Evolutionary conservation across 2,888 invertebrate genomes (phyloP).

Genomic region (Nowickia ferox): DNA sequence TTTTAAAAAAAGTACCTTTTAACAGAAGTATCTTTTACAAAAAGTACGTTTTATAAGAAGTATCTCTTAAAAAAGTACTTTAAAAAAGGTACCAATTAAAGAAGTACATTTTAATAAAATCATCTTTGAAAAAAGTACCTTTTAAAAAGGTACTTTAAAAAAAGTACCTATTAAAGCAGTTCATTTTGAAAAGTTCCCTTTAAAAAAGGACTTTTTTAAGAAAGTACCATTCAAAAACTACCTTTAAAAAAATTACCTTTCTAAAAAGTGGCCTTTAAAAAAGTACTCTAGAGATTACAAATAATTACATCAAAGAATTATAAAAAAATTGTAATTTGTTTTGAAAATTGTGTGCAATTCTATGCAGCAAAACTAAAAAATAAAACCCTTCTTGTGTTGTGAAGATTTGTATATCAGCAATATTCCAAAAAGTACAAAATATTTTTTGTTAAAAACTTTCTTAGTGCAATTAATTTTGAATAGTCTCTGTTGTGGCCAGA

Average conservation of each 20-base stretch:
- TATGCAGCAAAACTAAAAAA: too few relatives aligned
- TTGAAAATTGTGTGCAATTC: too few relatives aligned
- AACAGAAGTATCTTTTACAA: neutral
- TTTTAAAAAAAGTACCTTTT: neutral
- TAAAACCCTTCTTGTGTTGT: too few relatives aligned
- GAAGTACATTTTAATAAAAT: neutral
- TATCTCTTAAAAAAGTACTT: neutral
- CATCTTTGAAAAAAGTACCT: too few relatives aligned
- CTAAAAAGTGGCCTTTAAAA: neutral
- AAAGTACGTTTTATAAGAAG: neutral
- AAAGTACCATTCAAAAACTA: neutral
- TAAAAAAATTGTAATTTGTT: too few relatives aligned
- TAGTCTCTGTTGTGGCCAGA: slow-evolving; percentile 14
- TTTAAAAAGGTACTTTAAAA: neutral
- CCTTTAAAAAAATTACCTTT: too few relatives aligned
- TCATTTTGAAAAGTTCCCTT: neutral
- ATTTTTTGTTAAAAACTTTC: slow-evolving; percentile 42
- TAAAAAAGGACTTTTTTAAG: neutral
- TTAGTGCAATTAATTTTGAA: slow-evolving; percentile 63
- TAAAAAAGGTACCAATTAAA: neutral
- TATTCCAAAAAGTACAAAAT: slow-evolving; percentile 31
- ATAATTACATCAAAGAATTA: too few relatives aligned
- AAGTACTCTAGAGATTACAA: too few relatives aligned
- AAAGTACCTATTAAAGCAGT: too few relatives aligned
- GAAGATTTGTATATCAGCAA: neutral